A percentile compares a stretch with the other conserved stretches of the same genome.
phyloP scores from a whole-genome alignment of 2,797 vertebrate species.

The Oophaga sylvatica region DNA sequence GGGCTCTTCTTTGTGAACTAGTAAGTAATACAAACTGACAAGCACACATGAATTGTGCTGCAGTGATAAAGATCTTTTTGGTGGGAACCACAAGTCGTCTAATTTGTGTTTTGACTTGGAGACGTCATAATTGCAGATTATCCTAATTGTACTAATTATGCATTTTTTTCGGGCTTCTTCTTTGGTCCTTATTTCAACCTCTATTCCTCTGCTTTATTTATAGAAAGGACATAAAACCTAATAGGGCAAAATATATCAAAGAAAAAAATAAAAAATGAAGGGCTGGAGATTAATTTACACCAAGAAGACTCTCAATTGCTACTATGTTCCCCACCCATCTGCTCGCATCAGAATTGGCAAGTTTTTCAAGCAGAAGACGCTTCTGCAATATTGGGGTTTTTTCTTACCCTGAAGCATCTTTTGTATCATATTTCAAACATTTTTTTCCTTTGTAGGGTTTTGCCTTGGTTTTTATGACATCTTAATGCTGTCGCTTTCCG shows the following conservation, averaged over 20 bases:
- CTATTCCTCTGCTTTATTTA: neutral
- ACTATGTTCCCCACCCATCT: no score
- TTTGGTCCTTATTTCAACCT: slow-evolving; percentile 30
- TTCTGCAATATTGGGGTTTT: no score
- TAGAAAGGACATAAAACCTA: slow-evolving; percentile 6
- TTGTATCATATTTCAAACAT: no score
- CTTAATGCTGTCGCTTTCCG: no score
- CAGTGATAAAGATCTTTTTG: neutral
- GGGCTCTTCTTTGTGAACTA: neutral
- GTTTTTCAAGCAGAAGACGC: no score
- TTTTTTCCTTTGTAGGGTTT: no score
- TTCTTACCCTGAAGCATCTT: no score
- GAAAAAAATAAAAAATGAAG: no score
- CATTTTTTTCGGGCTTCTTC: neutral
- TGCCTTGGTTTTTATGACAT: no score
- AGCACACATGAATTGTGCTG: neutral
- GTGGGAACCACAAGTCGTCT: neutral
- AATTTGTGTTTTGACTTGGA: slow-evolving; percentile 12
- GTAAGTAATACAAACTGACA: neutral
- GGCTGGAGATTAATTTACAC: no score
- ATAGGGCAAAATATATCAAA: neutral
- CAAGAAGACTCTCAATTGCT: no score
- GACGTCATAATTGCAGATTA: neutral
- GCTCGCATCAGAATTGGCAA: no score
- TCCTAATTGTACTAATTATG: neutral